Percentiles rank a stretch among this genome's conserved stretches.
Conservation (phyloP, 2,797 vertebrate genomes). For the Pangasius larnaudii region DNA sequence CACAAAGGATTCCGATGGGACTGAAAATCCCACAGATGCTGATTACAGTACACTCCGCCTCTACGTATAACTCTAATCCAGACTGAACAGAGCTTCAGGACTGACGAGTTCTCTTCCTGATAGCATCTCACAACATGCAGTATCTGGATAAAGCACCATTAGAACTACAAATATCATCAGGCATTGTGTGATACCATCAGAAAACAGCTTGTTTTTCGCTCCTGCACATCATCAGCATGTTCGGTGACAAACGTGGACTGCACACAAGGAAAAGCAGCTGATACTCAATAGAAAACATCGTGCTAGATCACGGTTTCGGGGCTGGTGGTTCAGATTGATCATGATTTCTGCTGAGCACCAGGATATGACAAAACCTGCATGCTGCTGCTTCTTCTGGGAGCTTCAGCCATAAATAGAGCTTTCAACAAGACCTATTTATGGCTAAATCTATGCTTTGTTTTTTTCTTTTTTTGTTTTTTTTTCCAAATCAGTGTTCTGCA, state of each 20-base stretch:
- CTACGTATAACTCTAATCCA: neutral
- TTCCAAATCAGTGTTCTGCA: neutral
- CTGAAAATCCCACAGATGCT: neutral
- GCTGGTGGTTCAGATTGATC: neutral
- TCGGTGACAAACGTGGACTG: neutral
- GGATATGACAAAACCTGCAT: neutral
- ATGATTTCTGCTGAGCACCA: conserved; percentile 3
- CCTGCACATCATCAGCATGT: neutral
- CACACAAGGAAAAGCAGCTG: neutral
- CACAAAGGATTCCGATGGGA: neutral
- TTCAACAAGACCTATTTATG: conserved; percentile 7
- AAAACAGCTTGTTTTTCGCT: neutral
- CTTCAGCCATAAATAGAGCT: neutral
- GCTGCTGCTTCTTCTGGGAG: neutral
- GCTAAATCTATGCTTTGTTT: conserved; percentile 6
- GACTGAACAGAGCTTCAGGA: neutral
- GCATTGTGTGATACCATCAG: neutral
- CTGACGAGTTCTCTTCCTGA: neutral
- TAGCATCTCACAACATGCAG: neutral
- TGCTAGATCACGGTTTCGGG: neutral
- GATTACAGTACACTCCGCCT: neutral
- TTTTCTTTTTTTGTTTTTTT: neutral
- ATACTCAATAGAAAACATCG: neutral
- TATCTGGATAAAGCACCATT: neutral
- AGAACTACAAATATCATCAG: neutral